Evolutionary conservation across 2,888 invertebrate species (phyloP), one percentile per base, ranked within the genome.

Genomic region (Tachina fera): DNA sequence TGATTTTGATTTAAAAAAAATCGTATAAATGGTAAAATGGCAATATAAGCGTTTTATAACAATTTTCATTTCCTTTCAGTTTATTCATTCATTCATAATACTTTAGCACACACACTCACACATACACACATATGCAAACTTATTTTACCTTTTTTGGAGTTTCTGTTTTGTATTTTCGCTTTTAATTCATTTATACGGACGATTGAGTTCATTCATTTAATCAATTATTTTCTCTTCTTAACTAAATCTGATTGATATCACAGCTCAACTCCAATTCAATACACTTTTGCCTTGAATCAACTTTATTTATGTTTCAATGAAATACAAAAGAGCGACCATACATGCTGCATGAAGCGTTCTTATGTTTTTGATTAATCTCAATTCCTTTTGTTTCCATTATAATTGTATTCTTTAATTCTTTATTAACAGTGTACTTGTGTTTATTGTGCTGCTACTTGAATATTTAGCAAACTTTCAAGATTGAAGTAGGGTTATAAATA

Each of bases 191-290:
- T 86, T 56, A 86, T 72, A 83, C 75, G 79, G 86, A 86, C 79
- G 83, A 83, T 86, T 86, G 86, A 65, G 76, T 82, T 82, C 82
- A 84, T 84, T 84, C 63, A 82, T 68, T 76, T 71, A 79, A 86
- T 86, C 86, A 86, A 86, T 86, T 86, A 83, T 86, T 81, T 80
- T 79, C 75, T 79, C 56, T 45, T 56, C 83, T 83, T 71, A 76
- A 80, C 75, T 79, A 72, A 81, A 80, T 60, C 61, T 80, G 76
- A 83, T 83, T 83, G 79, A 76, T 79, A 83, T 86, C 82, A 56
- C 51, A 78, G 63, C 60, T 72, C 80, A 80, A 76, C 65, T 75
- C 31, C 58, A 75, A 60, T 67, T 58, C 61, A 56, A 61, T 79
- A 19, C 6, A 31, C 63, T 71, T 71, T 71, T 56, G n/a, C 51